phyloP scores from a whole-genome alignment of 2,888 invertebrate species.

The Campaea margaritaria region DNA sequence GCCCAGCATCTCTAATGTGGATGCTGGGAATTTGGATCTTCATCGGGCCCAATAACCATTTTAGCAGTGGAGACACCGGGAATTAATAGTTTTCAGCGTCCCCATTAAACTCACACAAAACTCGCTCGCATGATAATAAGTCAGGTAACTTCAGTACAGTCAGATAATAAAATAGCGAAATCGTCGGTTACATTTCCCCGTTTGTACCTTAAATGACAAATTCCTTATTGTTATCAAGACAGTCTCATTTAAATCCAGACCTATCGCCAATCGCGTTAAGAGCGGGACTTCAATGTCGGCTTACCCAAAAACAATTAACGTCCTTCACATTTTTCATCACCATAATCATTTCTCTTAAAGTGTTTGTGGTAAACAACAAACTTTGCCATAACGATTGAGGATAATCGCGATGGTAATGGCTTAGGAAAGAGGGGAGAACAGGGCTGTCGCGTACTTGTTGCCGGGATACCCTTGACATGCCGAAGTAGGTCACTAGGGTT shows the following conservation, averaged over 20 bases:
- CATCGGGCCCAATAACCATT: too few relatives aligned
- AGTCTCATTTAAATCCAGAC: not conserved
- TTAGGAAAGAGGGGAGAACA: conserved; percentile 2
- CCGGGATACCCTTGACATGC: conserved; percentile 41
- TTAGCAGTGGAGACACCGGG: too few relatives aligned
- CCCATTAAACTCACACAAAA: too few relatives aligned
- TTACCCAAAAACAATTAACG: too few relatives aligned
- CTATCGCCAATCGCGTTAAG: too few relatives aligned
- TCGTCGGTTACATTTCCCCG: not conserved
- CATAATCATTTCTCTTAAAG: conserved; percentile 3
- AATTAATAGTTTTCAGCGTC: too few relatives aligned
- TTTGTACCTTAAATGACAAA: not conserved
- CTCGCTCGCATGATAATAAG: too few relatives aligned
- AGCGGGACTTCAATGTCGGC: too few relatives aligned
- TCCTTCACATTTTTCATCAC: conserved; percentile 1
- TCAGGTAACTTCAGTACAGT: too few relatives aligned
- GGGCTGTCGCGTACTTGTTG: conserved; percentile 40
- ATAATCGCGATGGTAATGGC: conserved; percentile 17
- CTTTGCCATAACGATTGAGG: conserved; percentile 11
- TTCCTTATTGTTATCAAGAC: not conserved
- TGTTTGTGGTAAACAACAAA: conserved; percentile 11
- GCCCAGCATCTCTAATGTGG: too few relatives aligned
- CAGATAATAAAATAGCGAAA: too few relatives aligned
- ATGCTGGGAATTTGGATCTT: too few relatives aligned
- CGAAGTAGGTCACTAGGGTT: conserved; percentile 39